phyloP scores from a whole-genome alignment of 2,888 invertebrate species.

The Rhabditoides inermis region DNA sequence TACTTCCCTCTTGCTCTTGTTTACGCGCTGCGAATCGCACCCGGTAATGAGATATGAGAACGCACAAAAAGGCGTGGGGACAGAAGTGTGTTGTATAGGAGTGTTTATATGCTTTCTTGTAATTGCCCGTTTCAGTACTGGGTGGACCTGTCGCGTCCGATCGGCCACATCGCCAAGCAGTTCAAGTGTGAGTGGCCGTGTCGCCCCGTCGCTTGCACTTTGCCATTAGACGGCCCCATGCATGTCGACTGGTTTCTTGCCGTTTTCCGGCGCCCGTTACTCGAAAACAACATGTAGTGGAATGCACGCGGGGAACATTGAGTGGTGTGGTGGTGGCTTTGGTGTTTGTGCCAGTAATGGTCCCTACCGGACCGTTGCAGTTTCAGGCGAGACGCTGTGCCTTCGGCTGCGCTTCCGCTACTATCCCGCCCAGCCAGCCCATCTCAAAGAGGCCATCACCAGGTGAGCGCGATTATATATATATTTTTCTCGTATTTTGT shows the following conservation, averaged over 20 bases:
- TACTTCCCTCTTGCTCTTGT: too few relatives aligned
- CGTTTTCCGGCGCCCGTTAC: too few relatives aligned
- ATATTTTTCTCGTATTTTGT: background rate
- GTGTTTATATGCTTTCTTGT: too few relatives aligned
- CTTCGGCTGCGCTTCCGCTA: constrained; percentile 95
- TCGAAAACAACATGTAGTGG: too few relatives aligned
- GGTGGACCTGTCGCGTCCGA: constrained; percentile 81
- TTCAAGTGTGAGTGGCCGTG: constrained; percentile 68
- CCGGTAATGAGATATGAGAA: too few relatives aligned
- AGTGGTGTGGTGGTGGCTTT: background rate
- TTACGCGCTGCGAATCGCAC: too few relatives aligned
- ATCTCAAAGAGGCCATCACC: constrained; percentile 84
- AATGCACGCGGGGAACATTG: too few relatives aligned
- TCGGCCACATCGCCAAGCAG: constrained; percentile 67
- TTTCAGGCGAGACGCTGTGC: constrained; percentile 58
- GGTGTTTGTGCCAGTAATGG: background rate
- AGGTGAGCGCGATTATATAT: constrained; percentile 56
- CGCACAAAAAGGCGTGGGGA: too few relatives aligned
- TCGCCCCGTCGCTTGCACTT: too few relatives aligned
- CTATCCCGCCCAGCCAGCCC: constrained; percentile 87
- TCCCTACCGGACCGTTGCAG: background rate
- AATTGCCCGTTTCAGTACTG: constrained; percentile 82
- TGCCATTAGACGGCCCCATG: too few relatives aligned
- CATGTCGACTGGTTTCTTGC: too few relatives aligned
- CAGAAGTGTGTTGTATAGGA: too few relatives aligned